Conservation (phyloP, 1,140 invertebrate species). For the Achatina immaculata region DNA sequence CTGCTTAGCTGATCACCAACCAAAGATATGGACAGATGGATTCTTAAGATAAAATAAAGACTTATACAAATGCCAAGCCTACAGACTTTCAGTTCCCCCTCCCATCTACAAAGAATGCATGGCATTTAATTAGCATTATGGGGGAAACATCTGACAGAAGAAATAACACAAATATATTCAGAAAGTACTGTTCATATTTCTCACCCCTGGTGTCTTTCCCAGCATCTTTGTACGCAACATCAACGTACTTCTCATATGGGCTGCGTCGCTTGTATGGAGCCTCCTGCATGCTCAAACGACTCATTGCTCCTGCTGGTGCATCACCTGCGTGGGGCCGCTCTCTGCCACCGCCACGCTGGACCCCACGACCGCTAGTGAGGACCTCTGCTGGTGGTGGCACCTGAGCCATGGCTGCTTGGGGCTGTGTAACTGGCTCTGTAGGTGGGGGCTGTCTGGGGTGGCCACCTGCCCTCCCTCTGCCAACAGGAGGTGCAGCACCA, state of each 20-base stretch:
- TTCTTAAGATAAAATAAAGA: too few species aligned
- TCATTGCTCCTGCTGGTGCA: constrained; percentile 13
- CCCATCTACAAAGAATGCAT: too few species aligned
- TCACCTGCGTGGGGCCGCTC: neutral
- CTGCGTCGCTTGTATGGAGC: neutral
- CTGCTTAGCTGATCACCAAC: too few species aligned
- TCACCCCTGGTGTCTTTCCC: neutral
- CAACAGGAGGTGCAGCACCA: neutral
- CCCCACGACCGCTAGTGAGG: neutral
- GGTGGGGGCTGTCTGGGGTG: too few species aligned
- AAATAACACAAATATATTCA: too few species aligned
- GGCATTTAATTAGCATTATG: too few species aligned
- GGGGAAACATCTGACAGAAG: too few species aligned
- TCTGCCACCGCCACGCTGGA: constrained; percentile 16
- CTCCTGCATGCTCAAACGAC: neutral
- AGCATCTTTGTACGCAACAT: neutral
- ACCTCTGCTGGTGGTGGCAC: neutral
- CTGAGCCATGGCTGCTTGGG: neutral
- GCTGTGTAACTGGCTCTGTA: neutral
- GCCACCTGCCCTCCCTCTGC: neutral
- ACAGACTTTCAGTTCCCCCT: too few species aligned
- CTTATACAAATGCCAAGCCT: too few species aligned
- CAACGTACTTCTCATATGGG: neutral
- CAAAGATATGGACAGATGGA: too few species aligned
- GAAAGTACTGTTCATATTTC: too few species aligned